A percentile compares a stretch with the other conserved stretches of the same genome.
phyloP scores from a whole-genome alignment of 2,797 vertebrate genomes.

The Ctenopoma multispine region DNA sequence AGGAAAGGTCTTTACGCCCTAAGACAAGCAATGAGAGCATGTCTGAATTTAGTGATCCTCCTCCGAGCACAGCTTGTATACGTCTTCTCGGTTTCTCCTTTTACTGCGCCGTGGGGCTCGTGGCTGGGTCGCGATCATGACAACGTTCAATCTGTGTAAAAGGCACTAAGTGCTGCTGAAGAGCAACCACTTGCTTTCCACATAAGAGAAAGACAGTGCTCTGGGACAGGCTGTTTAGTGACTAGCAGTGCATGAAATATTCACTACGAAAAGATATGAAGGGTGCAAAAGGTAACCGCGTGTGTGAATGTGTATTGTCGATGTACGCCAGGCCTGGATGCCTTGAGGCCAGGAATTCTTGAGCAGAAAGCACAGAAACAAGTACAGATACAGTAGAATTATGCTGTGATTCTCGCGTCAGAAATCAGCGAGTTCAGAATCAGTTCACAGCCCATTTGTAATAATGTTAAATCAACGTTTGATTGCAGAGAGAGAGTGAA shows the following conservation, averaged over 20 bases:
- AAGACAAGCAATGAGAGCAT: background rate
- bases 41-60: slow-evolving; percentile 31
- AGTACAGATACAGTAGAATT: background rate
- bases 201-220: slow-evolving; percentile 50
- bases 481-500: too few relatives aligned
- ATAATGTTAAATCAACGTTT: too few relatives aligned
- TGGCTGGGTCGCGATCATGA: slow-evolving; percentile 54
- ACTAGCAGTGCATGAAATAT: slow-evolving; percentile 73
- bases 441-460: too few relatives aligned
- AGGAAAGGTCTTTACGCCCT: slow-evolving; percentile 11
- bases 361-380: background rate
- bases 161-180: slow-evolving; percentile 67
- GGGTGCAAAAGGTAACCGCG: slow-evolving; percentile 25
- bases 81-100: slow-evolving; percentile 16
- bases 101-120: slow-evolving; percentile 36
- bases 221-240: slow-evolving; percentile 68
- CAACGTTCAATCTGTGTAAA: slow-evolving; percentile 36
- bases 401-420: slow-evolving; percentile 3
- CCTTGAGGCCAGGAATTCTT: slow-evolving; percentile 19
- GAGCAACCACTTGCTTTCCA: slow-evolving; percentile 58
- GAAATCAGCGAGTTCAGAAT: too few relatives aligned
- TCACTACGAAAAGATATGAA: slow-evolving; percentile 52
- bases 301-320: background rate
- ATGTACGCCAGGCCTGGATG: background rate
- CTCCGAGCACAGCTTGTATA: slow-evolving; percentile 24